Conservation (phyloP, 2,888 invertebrate genomes). For the Chrysolina oricalcia region DNA sequence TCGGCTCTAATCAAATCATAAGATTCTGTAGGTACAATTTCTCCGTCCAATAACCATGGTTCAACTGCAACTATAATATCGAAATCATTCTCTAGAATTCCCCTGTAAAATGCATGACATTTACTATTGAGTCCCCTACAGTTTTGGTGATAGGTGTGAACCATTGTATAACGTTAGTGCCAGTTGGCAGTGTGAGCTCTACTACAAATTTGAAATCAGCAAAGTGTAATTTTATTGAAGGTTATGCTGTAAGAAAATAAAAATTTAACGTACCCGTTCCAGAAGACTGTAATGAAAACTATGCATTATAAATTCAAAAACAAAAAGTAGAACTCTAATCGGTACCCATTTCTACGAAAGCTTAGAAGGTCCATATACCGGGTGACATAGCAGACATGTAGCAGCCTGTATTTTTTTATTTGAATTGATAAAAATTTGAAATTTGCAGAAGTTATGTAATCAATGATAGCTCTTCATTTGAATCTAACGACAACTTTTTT, state of each 20-base stretch:
- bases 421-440: too few species aligned
- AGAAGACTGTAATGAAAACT: neutral
- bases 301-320: neutral
- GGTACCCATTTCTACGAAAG: neutral
- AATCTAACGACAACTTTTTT: too few species aligned
- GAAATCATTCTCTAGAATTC: neutral
- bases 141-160: too few species aligned
- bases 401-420: too few species aligned
- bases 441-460: too few species aligned
- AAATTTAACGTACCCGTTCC: neutral
- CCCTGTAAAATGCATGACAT: conserved; percentile 5
- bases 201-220: neutral
- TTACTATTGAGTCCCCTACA: too few species aligned
- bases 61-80: neutral
- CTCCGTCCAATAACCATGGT: too few species aligned
- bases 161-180: neutral
- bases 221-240: neutral
- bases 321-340: neutral
- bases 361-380: too few species aligned
- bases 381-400: too few species aligned
- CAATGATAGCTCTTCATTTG: too few species aligned
- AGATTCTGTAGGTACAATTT: too few species aligned
- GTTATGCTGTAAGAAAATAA: neutral
- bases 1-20: conserved; percentile 5
- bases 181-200: conserved; percentile 11